Conservation (phyloP, 1,140 invertebrate species). For the Steinernema khuongi region DNA sequence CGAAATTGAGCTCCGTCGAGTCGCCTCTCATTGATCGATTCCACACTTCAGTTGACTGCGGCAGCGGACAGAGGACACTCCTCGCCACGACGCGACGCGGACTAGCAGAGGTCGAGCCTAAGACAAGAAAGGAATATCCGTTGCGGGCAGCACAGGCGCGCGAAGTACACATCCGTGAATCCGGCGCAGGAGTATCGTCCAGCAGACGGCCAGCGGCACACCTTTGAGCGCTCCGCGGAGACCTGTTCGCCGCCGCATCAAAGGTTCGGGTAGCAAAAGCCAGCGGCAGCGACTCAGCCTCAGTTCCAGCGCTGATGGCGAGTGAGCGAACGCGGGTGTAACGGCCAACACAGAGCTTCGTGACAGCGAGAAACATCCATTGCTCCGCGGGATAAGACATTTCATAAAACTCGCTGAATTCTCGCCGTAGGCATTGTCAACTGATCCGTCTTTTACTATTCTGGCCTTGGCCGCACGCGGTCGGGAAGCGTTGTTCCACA, state of each 20-base stretch:
- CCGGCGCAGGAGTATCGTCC: too few species aligned
- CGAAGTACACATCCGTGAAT: background rate
- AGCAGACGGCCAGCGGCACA: too few species aligned
- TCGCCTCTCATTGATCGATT: conserved; percentile 6
- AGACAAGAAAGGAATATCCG: background rate
- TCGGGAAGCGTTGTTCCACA: background rate
- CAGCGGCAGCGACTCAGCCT: background rate
- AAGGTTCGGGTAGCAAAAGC: background rate
- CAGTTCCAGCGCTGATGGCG: background rate
- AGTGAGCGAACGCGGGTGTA: background rate
- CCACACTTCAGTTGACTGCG: conserved; percentile 7
- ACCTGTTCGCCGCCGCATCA: too few species aligned
- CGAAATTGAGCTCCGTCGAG: background rate
- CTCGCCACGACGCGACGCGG: background rate
- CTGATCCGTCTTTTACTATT: background rate
- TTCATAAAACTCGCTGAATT: background rate
- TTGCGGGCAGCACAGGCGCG: background rate
- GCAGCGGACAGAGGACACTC: background rate
- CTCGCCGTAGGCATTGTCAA: background rate
- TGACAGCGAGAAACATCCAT: conserved; percentile 1
- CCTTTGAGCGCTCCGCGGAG: too few species aligned
- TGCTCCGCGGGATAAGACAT: background rate
- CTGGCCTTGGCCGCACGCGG: background rate
- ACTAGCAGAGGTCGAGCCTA: background rate
- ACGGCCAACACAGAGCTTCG: background rate